Conservation (phyloP, 2,888 invertebrate genomes). For the Drosophila gaucha region DNA sequence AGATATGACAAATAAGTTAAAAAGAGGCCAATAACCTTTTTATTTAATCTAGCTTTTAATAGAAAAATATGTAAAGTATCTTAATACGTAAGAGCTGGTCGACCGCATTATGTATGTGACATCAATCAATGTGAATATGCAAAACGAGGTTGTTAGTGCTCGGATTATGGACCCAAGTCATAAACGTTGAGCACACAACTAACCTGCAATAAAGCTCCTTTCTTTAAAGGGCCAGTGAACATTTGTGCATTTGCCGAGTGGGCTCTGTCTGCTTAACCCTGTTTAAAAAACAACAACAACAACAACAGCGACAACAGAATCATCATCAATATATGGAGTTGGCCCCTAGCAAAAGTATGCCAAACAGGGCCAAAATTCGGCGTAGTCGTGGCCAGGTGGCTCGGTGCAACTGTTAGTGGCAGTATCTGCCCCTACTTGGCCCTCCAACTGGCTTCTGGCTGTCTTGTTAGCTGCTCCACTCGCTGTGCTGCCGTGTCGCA, state of each 20-base stretch:
- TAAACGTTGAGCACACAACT: conserved; percentile 2
- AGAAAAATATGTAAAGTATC: too few relatives aligned
- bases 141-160: too few relatives aligned
- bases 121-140: too few relatives aligned
- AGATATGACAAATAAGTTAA: too few relatives aligned
- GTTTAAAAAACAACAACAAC: conserved; percentile 17
- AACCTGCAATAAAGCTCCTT: background rate
- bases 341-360: conserved; percentile 54
- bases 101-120: too few relatives aligned
- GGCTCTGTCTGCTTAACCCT: conserved; percentile 17
- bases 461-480: conserved; percentile 69
- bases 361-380: conserved; percentile 49
- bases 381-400: conserved; percentile 10
- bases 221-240: conserved; percentile 14
- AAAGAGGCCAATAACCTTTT: too few relatives aligned
- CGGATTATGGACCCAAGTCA: conserved; percentile 19
- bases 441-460: conserved; percentile 35
- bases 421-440: conserved; percentile 6
- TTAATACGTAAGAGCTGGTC: too few relatives aligned
- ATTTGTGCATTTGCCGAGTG: conserved; percentile 19
- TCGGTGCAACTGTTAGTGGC: conserved; percentile 33
- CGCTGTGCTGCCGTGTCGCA: conserved; percentile 42
- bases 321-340: conserved; percentile 26
- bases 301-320: conserved; percentile 29
- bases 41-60: too few relatives aligned